Evolutionary conservation across 2,797 vertebrate species (phyloP).

Genomic region (Onychomys leucogaster): DNA sequence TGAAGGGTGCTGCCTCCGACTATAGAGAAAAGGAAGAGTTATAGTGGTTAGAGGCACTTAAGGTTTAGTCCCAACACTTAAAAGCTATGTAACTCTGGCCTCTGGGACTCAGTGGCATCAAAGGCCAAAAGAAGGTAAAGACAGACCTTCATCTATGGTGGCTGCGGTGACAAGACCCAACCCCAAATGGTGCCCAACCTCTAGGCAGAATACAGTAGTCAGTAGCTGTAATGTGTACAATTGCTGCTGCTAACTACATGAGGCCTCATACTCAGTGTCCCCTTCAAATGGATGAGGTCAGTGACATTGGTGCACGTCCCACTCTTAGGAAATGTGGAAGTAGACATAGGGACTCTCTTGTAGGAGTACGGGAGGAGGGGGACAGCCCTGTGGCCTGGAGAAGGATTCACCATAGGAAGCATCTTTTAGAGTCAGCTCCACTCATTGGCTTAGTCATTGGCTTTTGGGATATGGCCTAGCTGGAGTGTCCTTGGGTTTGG

Average conservation of each 20-base stretch:
- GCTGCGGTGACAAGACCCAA: neutral
- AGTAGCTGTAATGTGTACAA: neutral
- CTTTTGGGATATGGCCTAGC: neutral
- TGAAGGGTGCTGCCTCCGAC: neutral
- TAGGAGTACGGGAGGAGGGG: neutral
- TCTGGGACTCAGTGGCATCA: neutral
- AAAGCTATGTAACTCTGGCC: neutral
- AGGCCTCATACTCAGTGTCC: neutral
- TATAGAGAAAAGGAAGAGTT: neutral
- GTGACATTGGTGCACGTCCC: neutral
- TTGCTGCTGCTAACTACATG: neutral
- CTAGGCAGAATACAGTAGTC: rapidly evolving
- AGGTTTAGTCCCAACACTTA: neutral
- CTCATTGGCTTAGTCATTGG: neutral
- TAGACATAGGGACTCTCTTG: neutral
- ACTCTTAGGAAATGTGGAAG: neutral
- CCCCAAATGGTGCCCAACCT: neutral
- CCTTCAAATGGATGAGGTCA: neutral
- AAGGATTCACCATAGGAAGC: neutral
- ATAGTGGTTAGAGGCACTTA: neutral
- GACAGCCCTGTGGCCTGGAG: neutral
- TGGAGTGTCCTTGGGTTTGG: neutral
- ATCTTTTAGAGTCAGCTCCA: neutral
- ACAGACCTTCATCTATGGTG: neutral
- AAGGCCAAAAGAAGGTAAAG: neutral